Evolutionary conservation across 35 echinoderm and acorn worm genomes (phyloP).

Genomic region (Stichopus chloronotus): DNA sequence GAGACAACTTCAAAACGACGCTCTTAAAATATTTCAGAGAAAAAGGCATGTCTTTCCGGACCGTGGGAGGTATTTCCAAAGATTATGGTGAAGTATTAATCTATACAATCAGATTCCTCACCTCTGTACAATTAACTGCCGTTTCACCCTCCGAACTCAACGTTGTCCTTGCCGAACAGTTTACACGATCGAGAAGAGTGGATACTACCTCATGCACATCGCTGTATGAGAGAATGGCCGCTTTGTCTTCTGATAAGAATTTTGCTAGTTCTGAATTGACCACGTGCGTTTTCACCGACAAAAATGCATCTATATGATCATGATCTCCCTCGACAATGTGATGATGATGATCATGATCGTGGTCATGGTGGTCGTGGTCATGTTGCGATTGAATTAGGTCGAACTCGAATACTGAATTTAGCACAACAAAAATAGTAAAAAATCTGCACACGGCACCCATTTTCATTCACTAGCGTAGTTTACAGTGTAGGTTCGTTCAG

Average conservation of each 20-base stretch:
- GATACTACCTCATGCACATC: background rate
- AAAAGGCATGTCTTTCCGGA: no score
- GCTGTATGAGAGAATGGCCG: background rate
- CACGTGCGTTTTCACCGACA: constrained; percentile 34
- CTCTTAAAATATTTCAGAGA: no score
- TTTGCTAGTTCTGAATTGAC: background rate
- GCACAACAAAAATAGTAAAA: constrained; percentile 13
- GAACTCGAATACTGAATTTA: constrained; percentile 12
- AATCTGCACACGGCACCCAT: constrained; percentile 47
- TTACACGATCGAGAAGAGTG: background rate
- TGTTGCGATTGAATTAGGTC: constrained; percentile 2
- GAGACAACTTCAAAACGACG: no score
- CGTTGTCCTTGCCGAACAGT: background rate
- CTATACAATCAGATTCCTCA: background rate
- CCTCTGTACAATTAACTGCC: background rate
- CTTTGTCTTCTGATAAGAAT: background rate
- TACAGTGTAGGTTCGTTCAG: no score
- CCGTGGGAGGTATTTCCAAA: no score
- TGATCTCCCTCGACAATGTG: background rate
- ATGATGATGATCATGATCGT: background rate
- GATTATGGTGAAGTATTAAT: no score
- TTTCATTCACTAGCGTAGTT: background rate
- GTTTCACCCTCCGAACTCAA: background rate
- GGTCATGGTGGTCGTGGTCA: background rate
- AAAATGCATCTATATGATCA: constrained; percentile 29